Evolutionary conservation across 2,797 vertebrate genomes (phyloP), one percentile per base, ranked within the genome.

Genomic region (Bradypodion ventrale): DNA sequence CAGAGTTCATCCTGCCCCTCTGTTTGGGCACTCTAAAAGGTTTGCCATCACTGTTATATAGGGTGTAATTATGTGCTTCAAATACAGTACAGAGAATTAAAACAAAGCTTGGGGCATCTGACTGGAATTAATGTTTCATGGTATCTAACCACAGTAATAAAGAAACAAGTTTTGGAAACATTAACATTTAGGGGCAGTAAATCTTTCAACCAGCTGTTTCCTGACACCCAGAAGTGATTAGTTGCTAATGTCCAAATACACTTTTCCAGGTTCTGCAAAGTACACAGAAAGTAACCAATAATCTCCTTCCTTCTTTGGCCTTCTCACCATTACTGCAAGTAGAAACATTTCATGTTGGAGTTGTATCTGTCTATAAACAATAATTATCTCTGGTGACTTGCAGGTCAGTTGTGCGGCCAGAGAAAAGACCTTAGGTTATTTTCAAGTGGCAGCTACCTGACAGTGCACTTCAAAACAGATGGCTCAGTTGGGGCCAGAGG

Each of bases 381-480:
- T 72, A 27, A 13, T 75, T 21, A 35, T 7, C 25, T 82, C 21
- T 77, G 79, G 77, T 83, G 65, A 40, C n/a, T 75, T 79, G 6
- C 56, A 91, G 68, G 23, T 46, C 83, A 52, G 23, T 82, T 83
- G 32, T 32, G 78, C 75, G 78, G 80, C 40, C 84, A 63, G 49
- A 83, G 82, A 75, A 82, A 1, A 0, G 10, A 44, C 65, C 49
- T 68, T 1, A 75, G 3, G 23, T 5, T 72, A 0, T 68, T 85
- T n/a, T 90, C 82, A 25, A 82, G 69, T n/a, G 83, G 86, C 49
- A 87, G 56, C 21, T 89, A 85, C 77, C 9, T 88, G 62, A 84
- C 32, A 0, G 60, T 85, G 23, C 32, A 8, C 75, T 93, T 91
- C 78, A 86, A 85, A 83, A 80, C 86, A 1, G 70, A 91, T 74